Evolutionary conservation across 2,888 invertebrate species (phyloP).

Genomic region (Lampropteryx suffumata): DNA sequence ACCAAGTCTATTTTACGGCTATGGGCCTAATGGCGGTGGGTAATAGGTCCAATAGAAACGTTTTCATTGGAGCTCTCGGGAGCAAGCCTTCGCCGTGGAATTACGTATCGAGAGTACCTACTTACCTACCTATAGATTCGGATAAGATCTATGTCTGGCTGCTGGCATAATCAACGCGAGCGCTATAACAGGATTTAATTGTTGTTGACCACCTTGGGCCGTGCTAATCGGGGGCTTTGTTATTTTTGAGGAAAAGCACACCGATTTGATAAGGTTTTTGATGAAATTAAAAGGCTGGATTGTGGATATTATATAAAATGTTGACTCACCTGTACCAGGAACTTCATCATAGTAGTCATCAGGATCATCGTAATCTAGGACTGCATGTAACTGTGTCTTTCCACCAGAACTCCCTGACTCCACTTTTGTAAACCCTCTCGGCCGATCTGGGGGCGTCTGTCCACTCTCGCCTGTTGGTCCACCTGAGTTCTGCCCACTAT

Average conservation of each 20-base stretch:
- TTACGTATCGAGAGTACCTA: slow-evolving; percentile 31
- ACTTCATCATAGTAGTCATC: slow-evolving; percentile 84
- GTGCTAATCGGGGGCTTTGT: slow-evolving; percentile 33
- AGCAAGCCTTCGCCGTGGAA: slow-evolving; percentile 22
- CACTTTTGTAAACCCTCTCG: slow-evolving; percentile 86
- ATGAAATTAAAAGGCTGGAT: slow-evolving; percentile 1
- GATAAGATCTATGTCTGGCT: slow-evolving; percentile 45
- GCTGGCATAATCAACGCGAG: slow-evolving; percentile 37
- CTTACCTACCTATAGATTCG: slow-evolving; percentile 33
- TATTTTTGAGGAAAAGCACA: slow-evolving; percentile 29
- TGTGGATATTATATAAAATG: background rate
- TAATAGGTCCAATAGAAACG: too few species aligned
- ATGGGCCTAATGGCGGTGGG: too few species aligned
- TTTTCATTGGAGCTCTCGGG: background rate
- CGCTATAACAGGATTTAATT: slow-evolving; percentile 49
- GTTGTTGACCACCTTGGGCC: slow-evolving; percentile 43
- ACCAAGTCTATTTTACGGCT: too few species aligned
- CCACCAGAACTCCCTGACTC: slow-evolving; percentile 79
- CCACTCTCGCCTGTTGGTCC: slow-evolving; percentile 37
- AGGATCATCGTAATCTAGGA: slow-evolving; percentile 86
- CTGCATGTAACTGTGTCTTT: slow-evolving; percentile 87
- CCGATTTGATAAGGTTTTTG: slow-evolving; percentile 19
- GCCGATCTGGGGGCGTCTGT: slow-evolving; percentile 75
- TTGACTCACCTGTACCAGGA: slow-evolving; percentile 72
- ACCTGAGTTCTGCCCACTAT: slow-evolving; percentile 43